Percentiles rank a stretch among this genome's conserved stretches.
These are phyloP conservation scores for Chrysemys picta DNA, from an alignment of 2,113 vertebrate genomes.

Conservation along the genomic window DNA sequence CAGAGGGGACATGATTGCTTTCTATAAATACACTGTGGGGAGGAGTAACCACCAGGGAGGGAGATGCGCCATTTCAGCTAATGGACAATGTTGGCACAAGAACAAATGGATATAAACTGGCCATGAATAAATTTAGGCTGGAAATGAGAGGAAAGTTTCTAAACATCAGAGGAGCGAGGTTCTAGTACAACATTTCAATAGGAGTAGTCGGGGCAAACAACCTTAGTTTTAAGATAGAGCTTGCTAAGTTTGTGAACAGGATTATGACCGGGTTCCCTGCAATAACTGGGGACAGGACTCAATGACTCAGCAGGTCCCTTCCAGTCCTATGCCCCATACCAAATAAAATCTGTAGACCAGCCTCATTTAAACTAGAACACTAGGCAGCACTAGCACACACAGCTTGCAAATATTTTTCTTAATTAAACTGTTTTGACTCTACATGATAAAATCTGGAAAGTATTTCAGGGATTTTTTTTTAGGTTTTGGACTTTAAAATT, in stretches of 20 bases:
- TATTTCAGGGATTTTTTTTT: background rate
- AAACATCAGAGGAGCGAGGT: background rate
- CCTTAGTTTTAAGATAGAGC: background rate
- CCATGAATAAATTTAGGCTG: background rate
- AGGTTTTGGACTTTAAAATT: slow-evolving; percentile 55
- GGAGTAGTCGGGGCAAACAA: background rate
- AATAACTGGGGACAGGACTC: background rate
- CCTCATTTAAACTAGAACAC: background rate
- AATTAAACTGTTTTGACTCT: background rate
- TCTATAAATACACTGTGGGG: background rate
- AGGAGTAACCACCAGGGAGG: background rate
- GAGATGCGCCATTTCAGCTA: background rate
- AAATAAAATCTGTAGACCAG: background rate
- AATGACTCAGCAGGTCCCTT: background rate
- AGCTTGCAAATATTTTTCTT: background rate
- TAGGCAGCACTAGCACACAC: background rate
- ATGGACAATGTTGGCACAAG: background rate
- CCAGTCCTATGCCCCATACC: background rate
- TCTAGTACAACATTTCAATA: background rate
- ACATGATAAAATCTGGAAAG: background rate
- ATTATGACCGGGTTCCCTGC: background rate
- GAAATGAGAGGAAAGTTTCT: background rate
- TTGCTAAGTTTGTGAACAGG: background rate
- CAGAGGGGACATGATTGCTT: background rate
- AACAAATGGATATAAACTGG: background rate